Base-by-base conservation (phyloP, 23 tunicate species). In the Halocynthia aurantium region DNA sequence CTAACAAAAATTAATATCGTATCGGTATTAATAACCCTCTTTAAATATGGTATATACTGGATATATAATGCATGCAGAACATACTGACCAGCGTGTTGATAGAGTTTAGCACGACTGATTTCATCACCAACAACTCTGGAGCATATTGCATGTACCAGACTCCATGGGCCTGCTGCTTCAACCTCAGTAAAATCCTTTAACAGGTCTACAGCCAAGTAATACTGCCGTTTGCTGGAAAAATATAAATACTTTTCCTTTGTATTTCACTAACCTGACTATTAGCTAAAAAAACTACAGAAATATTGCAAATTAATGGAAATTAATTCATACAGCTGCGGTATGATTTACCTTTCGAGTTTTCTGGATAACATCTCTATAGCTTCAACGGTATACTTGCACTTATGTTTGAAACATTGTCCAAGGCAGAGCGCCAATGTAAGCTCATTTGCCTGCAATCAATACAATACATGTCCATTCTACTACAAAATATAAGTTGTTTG, bases 381-480 rank as follows among this genome's bases (percentile, higher is more conserved):
- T 8, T 51, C 49, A n/a, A 21, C 66, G 0, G 72, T 65, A 19
- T 81, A 55, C 7, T 77, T 58, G 63, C 19, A 57, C 12, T 70
- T 53, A 8, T 71, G 69, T 22, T 85, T 77, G 61, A 85, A 51
- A 18, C 72, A 62, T 15, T 66, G 73, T 10, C 91, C 81, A 57
- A 90, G n/a, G 53, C 97, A 90, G 8, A 90, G 61, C 0, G 86
- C 82, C 55, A 90, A 52, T 5, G 81, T 12, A 5, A 90, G 81
- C 75, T 90, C 82, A 77, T 90, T 90, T 7, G 82, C 76, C 83
- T 80, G 78, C 11, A 85, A 79, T 52, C 51, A 9, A 67, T 65
- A 8, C 10, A 21, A 65, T 10, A 50, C 15, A n/a, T n/a, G n/a
- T n/a, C n/a, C n/a, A n/a, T n/a, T n/a, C n/a, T n/a, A n/a, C n/a